Evolutionary conservation across 2,797 vertebrate species (phyloP), one percentile per base, ranked within the genome.

Genomic region (Cygnus olor): DNA sequence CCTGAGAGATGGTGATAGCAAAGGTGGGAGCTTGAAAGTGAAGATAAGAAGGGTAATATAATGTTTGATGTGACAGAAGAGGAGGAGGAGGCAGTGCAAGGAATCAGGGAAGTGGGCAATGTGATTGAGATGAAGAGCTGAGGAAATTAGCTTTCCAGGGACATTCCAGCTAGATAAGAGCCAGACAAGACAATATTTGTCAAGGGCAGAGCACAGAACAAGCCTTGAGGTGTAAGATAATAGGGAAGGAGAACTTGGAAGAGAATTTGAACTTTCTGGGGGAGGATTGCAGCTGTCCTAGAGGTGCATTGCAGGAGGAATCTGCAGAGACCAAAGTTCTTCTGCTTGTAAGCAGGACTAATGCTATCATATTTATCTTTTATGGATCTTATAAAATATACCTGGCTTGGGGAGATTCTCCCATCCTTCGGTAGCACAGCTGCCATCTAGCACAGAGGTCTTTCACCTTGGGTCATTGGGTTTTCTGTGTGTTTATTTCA

Each of bases 301-400:
- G 63, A 87, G 56, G 21, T 54, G 6, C 9, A 4, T 9, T 65
- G n/a, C 44, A 19, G 0, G 2, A 90, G 44, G 44, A 71, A 38
- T 71, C 64, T 56, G 28, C 16, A 51, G 85, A 74, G 36, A 58
- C 38, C 22, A 21, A 65, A 87, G 34, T 74, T 89, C 6, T 88
- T 64, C 80, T 81, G 47, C 74, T 93, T 53, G 61, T 78, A 82
- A 88, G 69, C 64, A 94, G 70, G 44, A n/a, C 34, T 74, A 56
- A 19, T 28, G 11, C 10, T 17, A 4, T 54, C 11, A 1, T 73
- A 53, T 80, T 81, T 82, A 22, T 66, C 15, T 14, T 73, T 61
- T 70, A 72, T 63, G n/a, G 40, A 21, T 79, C n/a, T 68, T 63
- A 12, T 2, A 13, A 80, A 12, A 27, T 64, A 12, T 47, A 4